Base-by-base conservation (phyloP, 2,797 vertebrate species). In the Gobionotothen gibberifrons region DNA sequence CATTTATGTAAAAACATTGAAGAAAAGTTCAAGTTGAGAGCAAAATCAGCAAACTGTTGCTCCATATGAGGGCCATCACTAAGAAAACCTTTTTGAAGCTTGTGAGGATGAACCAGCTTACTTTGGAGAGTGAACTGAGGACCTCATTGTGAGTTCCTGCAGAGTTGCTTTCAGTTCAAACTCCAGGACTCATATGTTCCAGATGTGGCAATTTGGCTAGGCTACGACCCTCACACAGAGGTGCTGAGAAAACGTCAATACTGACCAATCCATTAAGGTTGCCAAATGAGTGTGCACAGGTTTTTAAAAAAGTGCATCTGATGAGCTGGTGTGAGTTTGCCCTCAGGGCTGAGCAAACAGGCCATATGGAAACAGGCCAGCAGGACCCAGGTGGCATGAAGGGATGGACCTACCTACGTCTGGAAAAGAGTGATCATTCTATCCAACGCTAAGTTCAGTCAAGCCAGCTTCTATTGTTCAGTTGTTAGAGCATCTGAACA, bases 161-260 rank as follows among this genome's bases (percentile, higher is more conserved):
- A 63, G 89, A 72, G 87, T 11, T 53, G 68, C 84, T 82, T 82
- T 85, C 65, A 75, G 70, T 59, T 80, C 79, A 83, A 87, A 77
- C 89, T 80, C 62, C 57, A 57, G 73, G 60, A 84, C 85, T 91
- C 85, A 90, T 90, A 44, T 69, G 80, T 90, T 91, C 93, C 93
- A 94, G 91, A 94, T 94, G 93, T 87, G 90, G 69, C 65, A 16
- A 26, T 80, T 78, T 85, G 85, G 83, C 89, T 89, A 68, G 70
- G 82, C 81, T 78, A 11, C 47, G 85, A 93, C 92, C 89, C 89
- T 94, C 84, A 21, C 92, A 85, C 83, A 8, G 49, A 87, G 90
- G 90, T 89, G 92, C 83, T 75, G 86, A 87, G 90, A 90, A 90
- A 93, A 90, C 72, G 88, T 76, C 83, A 91, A 90, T 82, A 88